Conservation (phyloP, 92 coral and sea anemone species). For the Parazoanthus atlanticus region DNA sequence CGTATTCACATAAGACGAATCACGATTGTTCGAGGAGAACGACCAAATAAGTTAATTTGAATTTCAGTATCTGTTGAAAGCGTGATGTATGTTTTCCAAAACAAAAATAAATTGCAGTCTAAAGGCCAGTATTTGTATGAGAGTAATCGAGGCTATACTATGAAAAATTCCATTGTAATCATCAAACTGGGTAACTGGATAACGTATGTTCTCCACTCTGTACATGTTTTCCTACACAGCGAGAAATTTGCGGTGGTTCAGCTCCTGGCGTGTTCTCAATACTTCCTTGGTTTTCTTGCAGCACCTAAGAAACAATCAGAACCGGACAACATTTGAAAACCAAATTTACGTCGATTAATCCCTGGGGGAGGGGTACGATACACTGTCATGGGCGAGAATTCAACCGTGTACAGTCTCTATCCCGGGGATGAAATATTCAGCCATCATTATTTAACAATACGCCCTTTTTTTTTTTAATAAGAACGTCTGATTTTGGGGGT, state of each 20-base stretch:
- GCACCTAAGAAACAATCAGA: background rate
- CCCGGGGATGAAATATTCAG: no score
- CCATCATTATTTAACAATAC: no score
- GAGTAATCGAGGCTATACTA: background rate
- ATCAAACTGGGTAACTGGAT: background rate
- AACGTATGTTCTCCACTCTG: background rate
- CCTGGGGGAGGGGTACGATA: no score
- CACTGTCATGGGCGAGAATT: no score
- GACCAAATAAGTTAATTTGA: background rate
- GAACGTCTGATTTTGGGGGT: no score
- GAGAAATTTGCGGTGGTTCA: background rate
- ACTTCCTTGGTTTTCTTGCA: constrained; percentile 28
- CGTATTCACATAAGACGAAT: background rate
- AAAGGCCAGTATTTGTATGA: background rate
- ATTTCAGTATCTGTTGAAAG: background rate
- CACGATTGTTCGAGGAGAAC: background rate
- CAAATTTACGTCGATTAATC: no score
- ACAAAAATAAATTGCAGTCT: background rate
- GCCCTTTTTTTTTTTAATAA: no score
- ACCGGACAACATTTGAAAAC: background rate
- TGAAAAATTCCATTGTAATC: background rate
- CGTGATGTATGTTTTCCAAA: background rate
- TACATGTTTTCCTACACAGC: background rate
- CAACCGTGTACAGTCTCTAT: no score
- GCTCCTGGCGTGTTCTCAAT: background rate